A percentile compares a stretch with the other conserved stretches of the same genome.
phyloP scores from a whole-genome alignment of 1,140 invertebrate species.

The Papilio dardanus region DNA sequence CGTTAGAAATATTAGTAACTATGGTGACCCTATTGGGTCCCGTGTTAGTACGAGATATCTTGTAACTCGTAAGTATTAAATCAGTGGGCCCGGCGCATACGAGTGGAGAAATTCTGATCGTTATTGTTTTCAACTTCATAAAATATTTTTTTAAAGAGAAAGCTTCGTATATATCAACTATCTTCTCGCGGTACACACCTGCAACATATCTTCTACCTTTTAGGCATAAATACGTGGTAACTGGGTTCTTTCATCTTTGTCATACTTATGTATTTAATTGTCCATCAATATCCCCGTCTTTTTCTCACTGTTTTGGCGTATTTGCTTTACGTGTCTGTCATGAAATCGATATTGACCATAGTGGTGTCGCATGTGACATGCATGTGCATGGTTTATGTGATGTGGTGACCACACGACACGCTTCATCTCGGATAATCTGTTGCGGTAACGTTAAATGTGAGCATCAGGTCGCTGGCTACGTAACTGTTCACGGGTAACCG shows the following conservation, averaged over 20 bases:
- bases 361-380: not conserved
- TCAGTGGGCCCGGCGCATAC: not conserved
- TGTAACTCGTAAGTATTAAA: not conserved
- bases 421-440: not conserved
- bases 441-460: not conserved
- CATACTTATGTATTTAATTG: too few relatives aligned
- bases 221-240: too few relatives aligned
- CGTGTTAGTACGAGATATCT: too few relatives aligned
- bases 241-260: too few relatives aligned
- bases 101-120: not conserved
- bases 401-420: not conserved
- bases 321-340: too few relatives aligned
- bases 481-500: constrained; percentile 8
- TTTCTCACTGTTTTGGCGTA: too few relatives aligned
- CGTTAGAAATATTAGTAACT: not conserved
- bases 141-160: not conserved
- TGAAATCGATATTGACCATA: not conserved
- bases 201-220: too few relatives aligned
- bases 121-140: constrained; percentile 1
- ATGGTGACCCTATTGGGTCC: not conserved
- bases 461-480: not conserved
- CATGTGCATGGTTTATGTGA: not conserved
- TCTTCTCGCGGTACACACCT: too few relatives aligned
- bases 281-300: too few relatives aligned
- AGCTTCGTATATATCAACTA: too few relatives aligned